These are phyloP conservation scores for Pseudorasbora parva DNA, from an alignment of 2,113 vertebrate genomes.

Conservation along the genomic window DNA sequence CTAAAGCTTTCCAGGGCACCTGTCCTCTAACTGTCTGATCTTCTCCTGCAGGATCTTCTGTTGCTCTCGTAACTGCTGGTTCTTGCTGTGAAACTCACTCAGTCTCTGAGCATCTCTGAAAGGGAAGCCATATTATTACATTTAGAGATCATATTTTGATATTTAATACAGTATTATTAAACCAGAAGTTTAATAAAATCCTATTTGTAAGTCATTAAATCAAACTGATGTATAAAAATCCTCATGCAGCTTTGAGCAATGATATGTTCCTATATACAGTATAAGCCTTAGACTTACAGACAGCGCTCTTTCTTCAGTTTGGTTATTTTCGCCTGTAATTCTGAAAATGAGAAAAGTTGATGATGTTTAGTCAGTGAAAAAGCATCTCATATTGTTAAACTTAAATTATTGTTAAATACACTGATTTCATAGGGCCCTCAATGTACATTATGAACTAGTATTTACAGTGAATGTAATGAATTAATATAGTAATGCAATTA, in stretches of 20 bases:
- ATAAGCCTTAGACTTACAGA: slow-evolving; percentile 83
- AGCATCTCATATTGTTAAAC: not conserved
- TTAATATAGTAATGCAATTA: too few relatives aligned
- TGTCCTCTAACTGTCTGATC: slow-evolving; percentile 87
- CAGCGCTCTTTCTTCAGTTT: slow-evolving; percentile 93
- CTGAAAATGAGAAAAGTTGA: slow-evolving; percentile 67
- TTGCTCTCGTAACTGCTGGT: slow-evolving; percentile 91
- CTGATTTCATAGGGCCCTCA: too few relatives aligned
- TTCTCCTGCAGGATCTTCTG: slow-evolving; percentile 89
- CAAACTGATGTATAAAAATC: not conserved
- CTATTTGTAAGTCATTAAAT: not conserved
- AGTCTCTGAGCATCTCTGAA: slow-evolving; percentile 92
- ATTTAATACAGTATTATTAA: not conserved
- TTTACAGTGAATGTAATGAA: too few relatives aligned
- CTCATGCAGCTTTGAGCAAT: not conserved
- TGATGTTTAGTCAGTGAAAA: not conserved
- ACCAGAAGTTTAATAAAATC: not conserved
- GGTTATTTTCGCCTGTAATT: slow-evolving; percentile 88
- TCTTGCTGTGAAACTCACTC: slow-evolving; percentile 90
- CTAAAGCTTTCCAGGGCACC: slow-evolving; percentile 71
- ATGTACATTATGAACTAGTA: too few relatives aligned
- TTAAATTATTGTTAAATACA: too few relatives aligned
- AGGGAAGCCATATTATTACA: not conserved
- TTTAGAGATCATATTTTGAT: not conserved
- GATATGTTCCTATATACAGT: not conserved